These are phyloP conservation scores for Periphyllus acericola DNA, from an alignment of 2,888 invertebrate species.

Conservation along the genomic window DNA sequence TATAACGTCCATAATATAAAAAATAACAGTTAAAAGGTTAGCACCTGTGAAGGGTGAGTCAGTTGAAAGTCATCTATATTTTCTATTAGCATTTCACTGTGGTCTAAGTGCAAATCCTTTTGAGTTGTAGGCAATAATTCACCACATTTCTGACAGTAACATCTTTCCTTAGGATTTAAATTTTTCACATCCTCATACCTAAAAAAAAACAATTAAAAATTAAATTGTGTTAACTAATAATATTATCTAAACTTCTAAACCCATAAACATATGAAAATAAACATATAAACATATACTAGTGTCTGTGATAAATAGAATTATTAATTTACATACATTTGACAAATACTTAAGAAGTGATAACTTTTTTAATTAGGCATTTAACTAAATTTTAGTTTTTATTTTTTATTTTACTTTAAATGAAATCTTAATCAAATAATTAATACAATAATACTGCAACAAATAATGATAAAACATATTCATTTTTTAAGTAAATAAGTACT, in stretches of 20 bases:
- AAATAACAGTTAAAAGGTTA: background rate
- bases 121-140: constrained; percentile 40
- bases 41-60: constrained; percentile 59
- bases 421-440: no score
- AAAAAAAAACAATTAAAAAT: background rate
- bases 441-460: no score
- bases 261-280: no score
- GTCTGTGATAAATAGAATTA: background rate
- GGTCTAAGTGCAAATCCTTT: constrained; percentile 35
- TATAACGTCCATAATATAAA: background rate
- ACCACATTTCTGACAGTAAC: constrained; percentile 59
- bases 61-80: constrained; percentile 44
- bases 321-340: background rate
- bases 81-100: constrained; percentile 41
- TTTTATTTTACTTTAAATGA: no score
- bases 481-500: background rate
- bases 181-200: constrained; percentile 31
- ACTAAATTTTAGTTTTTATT: no score
- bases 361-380: no score
- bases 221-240: no score
- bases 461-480: background rate
- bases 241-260: no score
- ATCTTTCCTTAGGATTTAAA: constrained; percentile 51
- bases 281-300: no score
- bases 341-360: no score